phyloP scores from a whole-genome alignment of 2,888 invertebrate species.

The Fragum fragum region DNA sequence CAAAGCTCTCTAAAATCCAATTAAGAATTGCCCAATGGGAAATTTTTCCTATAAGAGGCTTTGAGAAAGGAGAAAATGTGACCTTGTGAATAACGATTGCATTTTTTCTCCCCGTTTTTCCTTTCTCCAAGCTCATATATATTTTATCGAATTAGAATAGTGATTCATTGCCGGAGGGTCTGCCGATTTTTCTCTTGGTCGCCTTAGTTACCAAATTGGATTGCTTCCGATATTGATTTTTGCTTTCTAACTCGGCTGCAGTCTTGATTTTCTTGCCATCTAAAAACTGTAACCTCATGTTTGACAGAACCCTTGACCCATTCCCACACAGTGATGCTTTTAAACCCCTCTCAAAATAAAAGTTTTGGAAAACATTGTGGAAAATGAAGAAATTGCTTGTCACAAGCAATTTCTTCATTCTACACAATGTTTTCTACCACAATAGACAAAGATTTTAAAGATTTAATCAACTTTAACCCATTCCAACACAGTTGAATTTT shows the following conservation, averaged over 20 bases:
- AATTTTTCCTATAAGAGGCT: slow-evolving; percentile 4
- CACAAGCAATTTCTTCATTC: too few relatives aligned
- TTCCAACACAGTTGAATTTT: too few relatives aligned
- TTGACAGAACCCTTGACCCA: background rate
- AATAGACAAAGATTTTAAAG: too few relatives aligned
- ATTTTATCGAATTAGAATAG: slow-evolving; percentile 23
- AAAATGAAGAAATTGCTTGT: too few relatives aligned
- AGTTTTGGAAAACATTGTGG: too few relatives aligned
- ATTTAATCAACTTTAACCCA: too few relatives aligned
- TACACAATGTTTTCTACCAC: too few relatives aligned
- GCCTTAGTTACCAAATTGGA: slow-evolving; percentile 16
- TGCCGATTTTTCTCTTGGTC: slow-evolving; percentile 7
- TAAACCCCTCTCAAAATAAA: too few relatives aligned
- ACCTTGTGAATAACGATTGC: background rate
- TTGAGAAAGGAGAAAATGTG: background rate
- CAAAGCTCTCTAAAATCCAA: background rate
- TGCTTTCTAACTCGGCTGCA: slow-evolving; percentile 2
- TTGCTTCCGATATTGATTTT: slow-evolving; percentile 16
- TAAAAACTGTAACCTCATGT: background rate
- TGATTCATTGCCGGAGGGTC: slow-evolving; percentile 18
- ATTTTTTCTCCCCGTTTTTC: background rate
- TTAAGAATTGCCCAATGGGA: background rate
- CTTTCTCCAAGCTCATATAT: slow-evolving; percentile 12
- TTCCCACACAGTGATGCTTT: background rate
- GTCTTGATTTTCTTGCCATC: background rate